phyloP scores from a whole-genome alignment of 2,113 vertebrate species.

The Corvus moneduloides region DNA sequence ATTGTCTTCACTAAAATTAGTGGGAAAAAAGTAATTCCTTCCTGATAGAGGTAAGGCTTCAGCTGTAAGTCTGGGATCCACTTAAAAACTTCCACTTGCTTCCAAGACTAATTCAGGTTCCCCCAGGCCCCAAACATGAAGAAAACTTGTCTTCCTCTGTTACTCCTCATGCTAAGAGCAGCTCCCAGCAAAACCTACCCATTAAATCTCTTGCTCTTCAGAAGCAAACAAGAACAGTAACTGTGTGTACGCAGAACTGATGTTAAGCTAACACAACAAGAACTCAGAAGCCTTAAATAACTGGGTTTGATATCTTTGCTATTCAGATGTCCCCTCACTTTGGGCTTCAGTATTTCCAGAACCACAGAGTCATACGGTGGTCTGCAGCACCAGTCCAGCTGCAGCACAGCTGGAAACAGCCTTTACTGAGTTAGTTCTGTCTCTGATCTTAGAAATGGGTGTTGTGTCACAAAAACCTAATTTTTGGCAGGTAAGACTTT shows the following conservation, averaged over 20 bases:
- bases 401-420: neutral
- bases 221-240: neutral
- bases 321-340: neutral
- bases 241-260: neutral
- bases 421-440: neutral
- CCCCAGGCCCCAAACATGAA: neutral
- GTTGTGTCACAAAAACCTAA: neutral
- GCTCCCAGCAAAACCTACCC: neutral
- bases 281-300: neutral
- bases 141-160: neutral
- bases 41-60: neutral
- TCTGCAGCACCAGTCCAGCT: neutral
- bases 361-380: fast-evolving
- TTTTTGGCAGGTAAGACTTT: neutral
- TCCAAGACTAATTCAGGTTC: neutral
- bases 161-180: fast-evolving
- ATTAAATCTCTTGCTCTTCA: neutral
- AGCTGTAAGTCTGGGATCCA: neutral
- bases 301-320: neutral
- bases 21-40: neutral
- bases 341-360: neutral
- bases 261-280: neutral
- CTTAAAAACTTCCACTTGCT: neutral
- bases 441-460: neutral
- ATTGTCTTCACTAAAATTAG: neutral